Evolutionary conservation across 30 jellyfish, hydroid and myxozoan species (phyloP).

Genomic region (Catostylus mosaicus): DNA sequence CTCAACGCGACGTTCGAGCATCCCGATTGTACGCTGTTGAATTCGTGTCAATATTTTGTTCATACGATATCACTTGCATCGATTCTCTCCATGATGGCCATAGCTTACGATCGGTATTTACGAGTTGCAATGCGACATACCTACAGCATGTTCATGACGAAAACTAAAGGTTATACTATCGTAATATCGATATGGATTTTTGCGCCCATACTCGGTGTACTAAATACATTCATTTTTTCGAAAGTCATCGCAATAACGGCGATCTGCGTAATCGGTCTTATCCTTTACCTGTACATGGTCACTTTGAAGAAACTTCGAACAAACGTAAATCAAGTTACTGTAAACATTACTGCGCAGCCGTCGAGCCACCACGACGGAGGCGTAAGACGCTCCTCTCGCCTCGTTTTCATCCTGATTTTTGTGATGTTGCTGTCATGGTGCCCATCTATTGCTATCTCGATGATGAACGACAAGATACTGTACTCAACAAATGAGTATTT

Average conservation of each 20-base stretch:
- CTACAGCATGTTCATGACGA: slow-evolving; percentile 51
- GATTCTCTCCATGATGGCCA: slow-evolving; percentile 63
- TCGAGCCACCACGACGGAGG: slow-evolving; percentile 24
- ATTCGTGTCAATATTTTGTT: slow-evolving; percentile 21
- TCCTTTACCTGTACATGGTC: slow-evolving; percentile 25
- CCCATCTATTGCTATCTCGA: slow-evolving; percentile 34
- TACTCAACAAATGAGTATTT: slow-evolving; percentile 19
- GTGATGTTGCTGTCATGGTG: slow-evolving; percentile 54
- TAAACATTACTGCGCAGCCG: not conserved
- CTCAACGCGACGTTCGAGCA: slow-evolving; percentile 37
- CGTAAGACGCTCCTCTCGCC: slow-evolving; percentile 54
- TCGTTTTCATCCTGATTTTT: slow-evolving; percentile 32
- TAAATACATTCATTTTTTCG: slow-evolving; percentile 13
- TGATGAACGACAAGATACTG: slow-evolving; percentile 19
- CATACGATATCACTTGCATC: slow-evolving; percentile 48
- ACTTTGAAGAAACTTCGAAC: slow-evolving; percentile 39
- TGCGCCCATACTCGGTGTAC: slow-evolving; percentile 27
- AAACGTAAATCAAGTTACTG: slow-evolving; percentile 28
- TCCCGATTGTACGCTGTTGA: slow-evolving; percentile 33
- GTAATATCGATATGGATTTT: slow-evolving; percentile 19
- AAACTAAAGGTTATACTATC: slow-evolving; percentile 29
- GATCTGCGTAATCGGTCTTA: not conserved
- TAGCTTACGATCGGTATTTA: slow-evolving; percentile 58
- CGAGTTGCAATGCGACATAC: slow-evolving; percentile 51
- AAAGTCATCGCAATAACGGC: slow-evolving; percentile 35